phyloP scores from a whole-genome alignment of 35 echinoderm and acorn worm species.

The Holothuria glaberrima region DNA sequence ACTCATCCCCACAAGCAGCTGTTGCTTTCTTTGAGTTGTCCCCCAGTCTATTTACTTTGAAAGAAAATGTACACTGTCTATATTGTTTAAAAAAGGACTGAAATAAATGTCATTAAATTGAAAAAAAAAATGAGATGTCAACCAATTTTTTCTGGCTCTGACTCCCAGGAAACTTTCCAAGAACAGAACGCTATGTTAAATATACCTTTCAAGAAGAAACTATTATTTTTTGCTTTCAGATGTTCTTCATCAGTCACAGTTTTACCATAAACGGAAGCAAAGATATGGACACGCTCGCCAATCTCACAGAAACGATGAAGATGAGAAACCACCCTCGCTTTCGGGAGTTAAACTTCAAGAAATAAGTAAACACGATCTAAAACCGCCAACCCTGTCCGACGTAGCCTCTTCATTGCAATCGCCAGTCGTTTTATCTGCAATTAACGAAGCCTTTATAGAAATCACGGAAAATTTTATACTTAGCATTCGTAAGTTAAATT shows the following conservation, averaged over 20 bases:
- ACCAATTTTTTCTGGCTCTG: too few relatives aligned
- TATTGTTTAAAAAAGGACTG: too few relatives aligned
- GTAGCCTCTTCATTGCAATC: slow-evolving; percentile 38
- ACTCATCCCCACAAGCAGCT: too few relatives aligned
- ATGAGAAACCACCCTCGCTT: background rate
- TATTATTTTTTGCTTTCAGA: background rate
- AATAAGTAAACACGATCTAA: background rate
- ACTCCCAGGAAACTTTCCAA: too few relatives aligned
- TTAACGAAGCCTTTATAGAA: slow-evolving; percentile 50
- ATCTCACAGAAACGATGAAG: background rate
- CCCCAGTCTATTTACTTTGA: too few relatives aligned
- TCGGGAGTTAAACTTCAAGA: background rate
- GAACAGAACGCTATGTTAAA: too few relatives aligned
- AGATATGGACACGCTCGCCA: background rate
- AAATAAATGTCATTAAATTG: too few relatives aligned
- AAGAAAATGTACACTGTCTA: too few relatives aligned
- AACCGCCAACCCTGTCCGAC: slow-evolving; percentile 15
- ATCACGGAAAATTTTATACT: slow-evolving; percentile 43
- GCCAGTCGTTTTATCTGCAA: slow-evolving; percentile 46
- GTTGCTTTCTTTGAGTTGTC: too few relatives aligned
- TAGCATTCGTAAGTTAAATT: slow-evolving; percentile 11
- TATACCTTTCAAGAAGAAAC: too few relatives aligned
- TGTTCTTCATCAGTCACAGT: background rate
- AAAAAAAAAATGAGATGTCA: too few relatives aligned
- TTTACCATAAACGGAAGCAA: background rate